Evolutionary conservation across 2,797 vertebrate species (phyloP), one percentile per base, ranked within the genome.

Genomic region (Brachyalestes nurse): DNA sequence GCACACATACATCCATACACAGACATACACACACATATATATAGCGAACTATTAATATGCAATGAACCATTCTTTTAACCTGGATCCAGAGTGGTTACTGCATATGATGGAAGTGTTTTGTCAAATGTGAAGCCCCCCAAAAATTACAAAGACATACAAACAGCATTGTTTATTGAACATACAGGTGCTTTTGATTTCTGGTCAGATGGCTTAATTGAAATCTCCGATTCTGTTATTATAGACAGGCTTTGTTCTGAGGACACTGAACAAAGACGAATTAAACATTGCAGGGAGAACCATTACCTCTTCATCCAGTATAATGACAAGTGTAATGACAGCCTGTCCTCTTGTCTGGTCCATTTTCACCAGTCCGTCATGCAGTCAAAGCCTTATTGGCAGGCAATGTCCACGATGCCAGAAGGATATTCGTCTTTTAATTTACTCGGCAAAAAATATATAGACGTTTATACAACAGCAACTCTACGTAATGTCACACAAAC

Each of bases 141-240:
- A 76, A 82, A 34, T 0, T 17, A 64, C 90, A 82, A 87, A 79
- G 87, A 86, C 85, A 16, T 95, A 88, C 92, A 91, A 89, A 95
- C 89, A 93, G 84, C 93, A 94, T 91, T 92, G 90, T 96, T 96
- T 95, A 95, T 94, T 95, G 92, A 90, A 93, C 90, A 90, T 94
- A 94, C 92, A 93, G 90, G 87, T 92, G 90, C 88, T 90, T 91
- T 92, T 92, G 89, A 88, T 92, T 90, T 91, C 88, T 91, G 90
- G 88, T 93, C 82, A 87, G 89, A 90, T 92, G 92, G 91, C 88
- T 91, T 92, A 91, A 90, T 82, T 90, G 88, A 90, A 90, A 93
- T 88, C 90, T 91, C 84, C 87, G 78, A 89, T 90, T 90, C 84
- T 87, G 87, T 90, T 90, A 88, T 91, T 90, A 93, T 86, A 88